These are phyloP conservation scores for Anhinga anhinga DNA, from an alignment of 2,113 vertebrate genomes.

Conservation along the genomic window DNA sequence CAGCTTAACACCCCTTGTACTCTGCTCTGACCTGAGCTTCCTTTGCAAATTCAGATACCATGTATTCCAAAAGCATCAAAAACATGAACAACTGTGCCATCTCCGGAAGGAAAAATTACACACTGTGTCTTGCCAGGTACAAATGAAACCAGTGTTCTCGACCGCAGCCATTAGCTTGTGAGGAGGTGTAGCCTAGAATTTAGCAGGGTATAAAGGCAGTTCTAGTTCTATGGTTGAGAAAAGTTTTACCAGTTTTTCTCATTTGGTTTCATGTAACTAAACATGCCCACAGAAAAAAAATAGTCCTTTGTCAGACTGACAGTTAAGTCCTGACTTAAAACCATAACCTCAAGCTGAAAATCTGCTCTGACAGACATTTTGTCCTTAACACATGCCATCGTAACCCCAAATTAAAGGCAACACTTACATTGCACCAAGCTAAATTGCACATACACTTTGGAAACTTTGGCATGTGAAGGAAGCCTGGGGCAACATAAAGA, in stretches of 20 bases:
- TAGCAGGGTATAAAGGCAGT: neutral
- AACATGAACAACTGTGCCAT: neutral
- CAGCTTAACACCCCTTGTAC: neutral
- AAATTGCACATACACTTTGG: neutral
- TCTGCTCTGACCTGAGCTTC: neutral
- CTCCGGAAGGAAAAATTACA: neutral
- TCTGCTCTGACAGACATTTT: constrained; percentile 11
- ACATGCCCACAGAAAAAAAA: neutral
- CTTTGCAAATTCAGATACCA: neutral
- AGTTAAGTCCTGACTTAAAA: constrained; percentile 4
- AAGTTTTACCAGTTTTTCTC: neutral
- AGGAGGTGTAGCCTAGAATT: neutral
- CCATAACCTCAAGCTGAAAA: neutral
- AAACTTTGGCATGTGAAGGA: constrained; percentile 1
- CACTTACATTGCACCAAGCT: neutral
- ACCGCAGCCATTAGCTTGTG: neutral
- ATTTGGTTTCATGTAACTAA: neutral
- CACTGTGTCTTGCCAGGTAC: neutral
- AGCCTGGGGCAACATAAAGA: neutral
- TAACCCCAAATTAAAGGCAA: constrained; percentile 24
- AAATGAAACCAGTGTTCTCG: neutral
- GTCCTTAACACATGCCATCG: neutral
- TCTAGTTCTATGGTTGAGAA: neutral
- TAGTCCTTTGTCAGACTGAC: neutral
- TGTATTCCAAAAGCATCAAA: neutral